phyloP scores from a whole-genome alignment of 64 coral and sea anemone genomes.

The Montipora sp. region DNA sequence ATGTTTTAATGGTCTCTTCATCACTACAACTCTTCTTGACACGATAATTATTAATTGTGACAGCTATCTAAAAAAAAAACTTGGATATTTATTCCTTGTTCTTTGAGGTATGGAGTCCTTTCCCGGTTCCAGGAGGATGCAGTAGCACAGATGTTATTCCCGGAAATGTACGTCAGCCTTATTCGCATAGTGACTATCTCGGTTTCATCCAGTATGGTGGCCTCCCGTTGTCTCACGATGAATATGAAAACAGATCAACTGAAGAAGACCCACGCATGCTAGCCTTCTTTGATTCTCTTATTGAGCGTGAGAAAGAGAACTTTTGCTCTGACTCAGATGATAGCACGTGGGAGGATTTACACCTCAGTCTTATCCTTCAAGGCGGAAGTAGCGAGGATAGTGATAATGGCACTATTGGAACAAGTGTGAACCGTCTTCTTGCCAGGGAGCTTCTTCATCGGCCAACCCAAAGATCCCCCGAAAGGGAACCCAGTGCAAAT shows the following conservation, averaged over 20 bases:
- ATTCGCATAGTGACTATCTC: conserved; percentile 87
- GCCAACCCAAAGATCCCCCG: not conserved
- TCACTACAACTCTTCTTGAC: too few species aligned
- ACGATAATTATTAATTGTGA: too few species aligned
- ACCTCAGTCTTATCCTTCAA: conserved; percentile 67
- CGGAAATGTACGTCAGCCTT: conserved; percentile 53
- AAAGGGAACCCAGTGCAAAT: not conserved
- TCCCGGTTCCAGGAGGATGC: conserved; percentile 48
- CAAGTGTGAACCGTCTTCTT: conserved; percentile 26
- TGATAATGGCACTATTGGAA: conserved; percentile 63
- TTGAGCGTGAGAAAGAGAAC: conserved; percentile 75
- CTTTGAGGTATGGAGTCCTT: conserved; percentile 94
- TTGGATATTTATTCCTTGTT: not conserved
- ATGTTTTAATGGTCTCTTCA: too few species aligned
- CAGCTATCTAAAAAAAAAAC: too few species aligned
- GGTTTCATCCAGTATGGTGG: conserved; percentile 77
- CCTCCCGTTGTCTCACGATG: conserved; percentile 76
- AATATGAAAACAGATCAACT: conserved; percentile 78
- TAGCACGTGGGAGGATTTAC: conserved; percentile 72
- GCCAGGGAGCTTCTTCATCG: conserved; percentile 27
- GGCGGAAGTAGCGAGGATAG: conserved; percentile 68
- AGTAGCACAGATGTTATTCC: not conserved
- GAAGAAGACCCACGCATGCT: conserved; percentile 92
- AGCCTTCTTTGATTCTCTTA: conserved; percentile 94
- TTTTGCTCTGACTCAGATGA: conserved; percentile 63